Conservation (phyloP, 2,888 invertebrate genomes). For the Periphyllus acericola region DNA sequence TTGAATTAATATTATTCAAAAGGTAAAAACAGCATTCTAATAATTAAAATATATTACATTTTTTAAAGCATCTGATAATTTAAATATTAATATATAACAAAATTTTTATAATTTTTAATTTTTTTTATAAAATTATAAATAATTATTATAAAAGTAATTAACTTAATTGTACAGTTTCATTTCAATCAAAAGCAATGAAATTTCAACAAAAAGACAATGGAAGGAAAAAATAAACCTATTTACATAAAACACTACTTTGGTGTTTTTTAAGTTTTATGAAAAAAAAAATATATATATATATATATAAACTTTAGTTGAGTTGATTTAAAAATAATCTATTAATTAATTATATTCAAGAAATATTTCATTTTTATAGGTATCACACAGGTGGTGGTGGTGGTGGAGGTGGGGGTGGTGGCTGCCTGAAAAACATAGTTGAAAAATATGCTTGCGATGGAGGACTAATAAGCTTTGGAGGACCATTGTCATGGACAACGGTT, state of each 20-base stretch:
- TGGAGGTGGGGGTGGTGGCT: conserved; percentile 53
- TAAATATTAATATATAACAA: conserved; percentile 63
- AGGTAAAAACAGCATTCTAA: conserved; percentile 56
- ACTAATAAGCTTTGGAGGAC: conserved; percentile 53
- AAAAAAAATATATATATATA: conserved; percentile 20
- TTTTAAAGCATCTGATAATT: conserved; percentile 63
- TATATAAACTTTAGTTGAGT: conserved; percentile 23
- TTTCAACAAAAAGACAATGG: conserved; percentile 60
- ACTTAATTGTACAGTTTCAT: conserved; percentile 53
- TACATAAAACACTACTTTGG: conserved; percentile 54
- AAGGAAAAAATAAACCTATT: conserved; percentile 61
- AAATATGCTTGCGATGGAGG: conserved; percentile 55
- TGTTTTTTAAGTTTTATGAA: conserved; percentile 38
- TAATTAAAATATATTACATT: conserved; percentile 60
- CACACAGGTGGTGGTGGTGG: conserved; percentile 55
- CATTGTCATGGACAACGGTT: conserved; percentile 38
- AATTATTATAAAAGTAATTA: conserved; percentile 61
- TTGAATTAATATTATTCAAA: conserved; percentile 52
- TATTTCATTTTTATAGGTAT: conserved; percentile 21
- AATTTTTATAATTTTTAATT: conserved; percentile 62
- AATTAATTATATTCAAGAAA: conserved; percentile 20
- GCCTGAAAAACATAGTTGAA: conserved; percentile 57
- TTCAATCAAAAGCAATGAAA: conserved; percentile 55
- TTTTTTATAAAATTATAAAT: conserved; percentile 62
- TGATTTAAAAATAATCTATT: conserved; percentile 48